Evolutionary conservation across 2,797 vertebrate genomes (phyloP).

Genomic region (Falco naumanni): DNA sequence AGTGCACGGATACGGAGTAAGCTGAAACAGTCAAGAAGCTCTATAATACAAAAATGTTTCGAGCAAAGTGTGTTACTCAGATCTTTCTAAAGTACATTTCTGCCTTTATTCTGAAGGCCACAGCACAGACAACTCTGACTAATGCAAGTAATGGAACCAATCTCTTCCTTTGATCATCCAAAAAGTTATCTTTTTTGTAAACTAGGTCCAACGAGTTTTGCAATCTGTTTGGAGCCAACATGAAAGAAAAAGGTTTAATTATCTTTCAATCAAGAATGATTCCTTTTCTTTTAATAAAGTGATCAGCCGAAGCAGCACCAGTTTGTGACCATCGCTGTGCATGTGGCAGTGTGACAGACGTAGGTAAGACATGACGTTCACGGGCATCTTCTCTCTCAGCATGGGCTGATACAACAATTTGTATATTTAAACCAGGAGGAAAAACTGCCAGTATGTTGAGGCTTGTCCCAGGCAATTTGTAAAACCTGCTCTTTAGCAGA

Average conservation of each 20-base stretch:
- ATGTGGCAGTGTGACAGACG: background rate
- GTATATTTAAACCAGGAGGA: background rate
- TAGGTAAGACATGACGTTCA: fast-evolving
- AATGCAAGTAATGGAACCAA: slow-evolving; percentile 96
- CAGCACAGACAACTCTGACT: slow-evolving; percentile 88
- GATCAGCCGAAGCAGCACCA: background rate
- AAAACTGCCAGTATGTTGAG: background rate
- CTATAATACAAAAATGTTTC: slow-evolving; percentile 90
- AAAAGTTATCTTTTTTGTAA: slow-evolving; percentile 77
- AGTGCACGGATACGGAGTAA: slow-evolving; percentile 88
- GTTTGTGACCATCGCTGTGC: fast-evolving
- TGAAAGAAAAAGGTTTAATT: slow-evolving; percentile 80
- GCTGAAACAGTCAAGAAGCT: slow-evolving; percentile 92
- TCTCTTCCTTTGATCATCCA: slow-evolving; percentile 94
- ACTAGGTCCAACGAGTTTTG: slow-evolving; percentile 73
- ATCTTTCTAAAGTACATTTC: slow-evolving; percentile 89
- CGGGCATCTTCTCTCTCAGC: fast-evolving
- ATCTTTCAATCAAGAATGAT: background rate
- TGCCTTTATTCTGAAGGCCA: slow-evolving; percentile 91
- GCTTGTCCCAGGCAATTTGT: background rate
- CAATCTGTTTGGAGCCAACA: slow-evolving; percentile 77
- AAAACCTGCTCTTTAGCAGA: background rate
- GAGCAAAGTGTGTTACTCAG: slow-evolving; percentile 94
- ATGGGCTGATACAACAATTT: fast-evolving
- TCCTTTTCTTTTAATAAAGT: background rate